A percentile compares a stretch with the other conserved stretches of the same genome.
Conservation (phyloP, 2,888 invertebrate genomes). For the Perizoma affinitatum region DNA sequence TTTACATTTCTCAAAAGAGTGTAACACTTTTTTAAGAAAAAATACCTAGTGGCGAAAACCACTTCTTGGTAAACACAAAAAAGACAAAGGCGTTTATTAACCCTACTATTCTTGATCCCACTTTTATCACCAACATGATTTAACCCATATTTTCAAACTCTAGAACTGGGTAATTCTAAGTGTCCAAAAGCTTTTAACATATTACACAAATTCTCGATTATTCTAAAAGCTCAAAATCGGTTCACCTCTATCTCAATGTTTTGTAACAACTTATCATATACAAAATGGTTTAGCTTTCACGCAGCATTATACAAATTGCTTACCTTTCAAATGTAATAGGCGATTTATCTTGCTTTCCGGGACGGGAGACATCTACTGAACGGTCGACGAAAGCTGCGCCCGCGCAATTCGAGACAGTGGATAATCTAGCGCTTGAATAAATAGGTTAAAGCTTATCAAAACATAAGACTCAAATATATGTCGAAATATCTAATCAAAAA, state of each 20-base stretch:
- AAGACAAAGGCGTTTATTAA: too few relatives aligned
- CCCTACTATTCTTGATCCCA: too few relatives aligned
- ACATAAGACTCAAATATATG: too few relatives aligned
- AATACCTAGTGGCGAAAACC: too few relatives aligned
- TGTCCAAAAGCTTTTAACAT: neutral
- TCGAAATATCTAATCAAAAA: too few relatives aligned
- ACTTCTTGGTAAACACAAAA: too few relatives aligned
- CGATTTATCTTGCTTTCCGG: slow-evolving; percentile 64
- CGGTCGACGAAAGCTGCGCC: slow-evolving; percentile 51
- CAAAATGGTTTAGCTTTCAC: slow-evolving; percentile 59
- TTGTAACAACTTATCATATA: slow-evolving; percentile 40
- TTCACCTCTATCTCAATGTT: slow-evolving; percentile 24
- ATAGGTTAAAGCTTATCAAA: too few relatives aligned
- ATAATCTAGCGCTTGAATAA: slow-evolving; percentile 39
- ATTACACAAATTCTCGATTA: slow-evolving; percentile 8
- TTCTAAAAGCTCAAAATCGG: slow-evolving; percentile 12
- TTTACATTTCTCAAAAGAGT: too few relatives aligned
- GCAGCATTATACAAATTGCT: slow-evolving; percentile 63
- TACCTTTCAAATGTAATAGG: slow-evolving; percentile 64
- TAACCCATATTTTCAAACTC: neutral
- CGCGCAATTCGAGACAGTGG: slow-evolving; percentile 31
- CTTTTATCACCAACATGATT: too few relatives aligned
- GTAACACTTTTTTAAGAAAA: too few relatives aligned
- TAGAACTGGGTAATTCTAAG: neutral
- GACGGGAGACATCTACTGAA: slow-evolving; percentile 52